Conservation (phyloP, 2,797 vertebrate genomes). For the Tiaroga cobitis region DNA sequence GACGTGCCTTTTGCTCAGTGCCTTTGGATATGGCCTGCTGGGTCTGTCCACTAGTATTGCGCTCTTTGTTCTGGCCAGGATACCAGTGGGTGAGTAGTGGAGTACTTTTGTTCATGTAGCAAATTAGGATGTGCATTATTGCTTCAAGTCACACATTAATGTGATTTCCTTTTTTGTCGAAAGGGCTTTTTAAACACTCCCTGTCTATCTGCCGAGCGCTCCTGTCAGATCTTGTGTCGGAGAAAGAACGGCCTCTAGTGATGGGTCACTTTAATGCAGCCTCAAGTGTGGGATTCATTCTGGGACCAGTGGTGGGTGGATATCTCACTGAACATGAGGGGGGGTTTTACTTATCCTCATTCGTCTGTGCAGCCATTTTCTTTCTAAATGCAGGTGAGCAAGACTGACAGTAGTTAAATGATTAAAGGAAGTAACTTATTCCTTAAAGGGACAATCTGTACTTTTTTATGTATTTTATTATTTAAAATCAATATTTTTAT, state of each 20-base stretch:
- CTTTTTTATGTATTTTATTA: too few relatives aligned
- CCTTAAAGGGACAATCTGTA: too few relatives aligned
- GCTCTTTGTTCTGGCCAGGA: slow-evolving; percentile 87
- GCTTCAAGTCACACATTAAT: background rate
- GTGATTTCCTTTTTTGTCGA: slow-evolving; percentile 29
- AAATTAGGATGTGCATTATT: background rate
- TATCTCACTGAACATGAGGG: slow-evolving; percentile 89
- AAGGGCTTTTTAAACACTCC: slow-evolving; percentile 97
- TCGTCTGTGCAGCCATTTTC: slow-evolving; percentile 89
- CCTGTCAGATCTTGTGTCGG: slow-evolving; percentile 90
- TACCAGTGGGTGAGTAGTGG: slow-evolving; percentile 87
- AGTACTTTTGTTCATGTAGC: background rate
- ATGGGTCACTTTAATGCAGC: slow-evolving; percentile 93
- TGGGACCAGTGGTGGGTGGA: slow-evolving; percentile 93
- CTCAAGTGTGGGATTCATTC: slow-evolving; percentile 92
- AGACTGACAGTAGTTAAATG: background rate
- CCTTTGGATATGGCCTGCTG: slow-evolving; percentile 88
- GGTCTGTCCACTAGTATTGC: slow-evolving; percentile 86
- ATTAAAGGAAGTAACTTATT: background rate
- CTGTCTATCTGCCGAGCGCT: slow-evolving; percentile 95
- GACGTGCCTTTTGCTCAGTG: slow-evolving; percentile 88
- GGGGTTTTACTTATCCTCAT: slow-evolving; percentile 89
- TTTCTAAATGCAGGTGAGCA: slow-evolving; percentile 88
- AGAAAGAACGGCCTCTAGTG: slow-evolving; percentile 88
- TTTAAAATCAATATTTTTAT: too few relatives aligned